A percentile compares a stretch with the other conserved stretches of the same genome.
phyloP scores from a whole-genome alignment of 1,140 invertebrate genomes.

The Stegodyphus dumicola region DNA sequence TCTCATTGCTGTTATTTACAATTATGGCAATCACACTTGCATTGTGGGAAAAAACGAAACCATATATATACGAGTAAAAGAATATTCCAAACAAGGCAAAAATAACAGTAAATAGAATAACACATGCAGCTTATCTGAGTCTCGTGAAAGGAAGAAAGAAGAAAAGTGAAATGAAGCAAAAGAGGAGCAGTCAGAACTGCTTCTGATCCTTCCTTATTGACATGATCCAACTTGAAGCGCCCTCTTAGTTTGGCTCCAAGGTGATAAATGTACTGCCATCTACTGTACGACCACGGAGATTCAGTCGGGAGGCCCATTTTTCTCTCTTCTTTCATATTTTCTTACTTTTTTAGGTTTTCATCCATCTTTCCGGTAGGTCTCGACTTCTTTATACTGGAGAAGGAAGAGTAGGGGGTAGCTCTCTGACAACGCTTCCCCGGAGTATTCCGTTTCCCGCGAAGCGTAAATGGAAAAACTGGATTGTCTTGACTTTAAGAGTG shows the following conservation, averaged over 20 bases:
- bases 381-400: not conserved
- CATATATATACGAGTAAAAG: no score
- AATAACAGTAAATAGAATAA: conserved; percentile 16
- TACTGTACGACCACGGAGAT: conserved; percentile 25
- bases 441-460: conserved; percentile 17
- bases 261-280: conserved; percentile 51
- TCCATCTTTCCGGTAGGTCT: not conserved
- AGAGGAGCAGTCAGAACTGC: conserved; percentile 7
- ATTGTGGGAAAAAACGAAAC: no score
- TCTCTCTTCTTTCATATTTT: not conserved
- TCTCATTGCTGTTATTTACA: no score
- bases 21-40: no score
- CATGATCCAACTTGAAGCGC: conserved; percentile 43
- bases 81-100: not conserved
- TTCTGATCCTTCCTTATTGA: conserved; percentile 43
- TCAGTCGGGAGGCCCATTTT: not conserved
- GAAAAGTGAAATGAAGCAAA: conserved; percentile 27
- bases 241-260: conserved; percentile 20
- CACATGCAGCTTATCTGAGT: conserved; percentile 12
- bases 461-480: conserved; percentile 47
- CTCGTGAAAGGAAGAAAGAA: not conserved
- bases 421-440: not conserved
- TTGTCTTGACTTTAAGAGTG: conserved; percentile 24
- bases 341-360: not conserved
- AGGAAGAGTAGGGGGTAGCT: not conserved